Evolutionary conservation across 2,888 invertebrate species (phyloP).

Genomic region (Pterostichus niger): DNA sequence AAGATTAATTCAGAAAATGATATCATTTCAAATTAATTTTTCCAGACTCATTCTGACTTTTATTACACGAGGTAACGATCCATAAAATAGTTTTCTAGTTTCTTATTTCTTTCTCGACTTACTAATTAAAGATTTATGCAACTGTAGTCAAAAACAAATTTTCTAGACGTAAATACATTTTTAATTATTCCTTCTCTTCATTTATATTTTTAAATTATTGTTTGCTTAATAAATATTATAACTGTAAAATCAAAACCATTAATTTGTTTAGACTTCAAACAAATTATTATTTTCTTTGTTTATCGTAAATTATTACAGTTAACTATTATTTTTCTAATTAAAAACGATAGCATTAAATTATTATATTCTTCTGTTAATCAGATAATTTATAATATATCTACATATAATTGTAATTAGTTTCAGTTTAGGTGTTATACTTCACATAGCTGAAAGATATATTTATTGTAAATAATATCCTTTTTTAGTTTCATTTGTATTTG

Average conservation of each 20-base stretch:
- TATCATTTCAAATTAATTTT: background rate
- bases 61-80: background rate
- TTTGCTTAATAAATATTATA: too few relatives aligned
- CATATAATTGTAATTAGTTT: too few relatives aligned
- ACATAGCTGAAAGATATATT: too few relatives aligned
- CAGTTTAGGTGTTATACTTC: too few relatives aligned
- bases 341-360: too few relatives aligned
- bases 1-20: constrained; percentile 19
- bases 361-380: too few relatives aligned
- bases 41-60: background rate
- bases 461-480: background rate
- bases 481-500: too few relatives aligned
- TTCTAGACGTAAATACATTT: background rate
- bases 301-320: background rate
- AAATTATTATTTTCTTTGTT: background rate
- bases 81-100: background rate
- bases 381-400: too few relatives aligned
- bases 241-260: background rate
- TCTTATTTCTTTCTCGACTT: too few relatives aligned
- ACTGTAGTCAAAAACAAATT: background rate
- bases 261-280: background rate
- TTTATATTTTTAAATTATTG: too few relatives aligned
- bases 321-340: too few relatives aligned
- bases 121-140: background rate
- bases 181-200: too few relatives aligned